A percentile compares a stretch with the other conserved stretches of the same genome.
phyloP scores from a whole-genome alignment of 2,888 invertebrate genomes.

The Dichetophora obliterata region DNA sequence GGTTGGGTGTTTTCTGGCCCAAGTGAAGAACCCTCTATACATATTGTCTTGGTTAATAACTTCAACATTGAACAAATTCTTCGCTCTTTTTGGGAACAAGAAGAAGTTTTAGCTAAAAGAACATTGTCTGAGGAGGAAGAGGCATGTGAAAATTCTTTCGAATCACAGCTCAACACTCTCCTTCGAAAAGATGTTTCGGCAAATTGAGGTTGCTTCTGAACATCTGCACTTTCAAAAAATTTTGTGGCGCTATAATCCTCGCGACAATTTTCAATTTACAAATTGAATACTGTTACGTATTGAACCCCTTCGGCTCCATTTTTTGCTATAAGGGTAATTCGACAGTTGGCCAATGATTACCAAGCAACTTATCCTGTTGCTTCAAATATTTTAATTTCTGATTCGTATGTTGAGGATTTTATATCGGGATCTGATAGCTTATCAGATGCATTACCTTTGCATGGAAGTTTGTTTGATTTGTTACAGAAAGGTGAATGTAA shows the following conservation, averaged over 20 bases:
- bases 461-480: constrained; percentile 21
- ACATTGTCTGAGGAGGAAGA: too few relatives aligned
- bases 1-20: constrained; percentile 38
- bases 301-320: background rate
- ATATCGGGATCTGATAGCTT: background rate
- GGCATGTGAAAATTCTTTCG: constrained; percentile 29
- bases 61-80: constrained; percentile 22
- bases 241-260: too few relatives aligned
- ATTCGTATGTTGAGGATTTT: background rate
- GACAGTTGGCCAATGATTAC: background rate
- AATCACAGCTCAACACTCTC: background rate
- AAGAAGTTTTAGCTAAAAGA: too few relatives aligned
- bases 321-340: background rate
- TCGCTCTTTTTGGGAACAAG: constrained; percentile 37
- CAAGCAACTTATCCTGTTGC: background rate
- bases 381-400: background rate
- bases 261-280: background rate
- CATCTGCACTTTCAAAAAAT: constrained; percentile 19
- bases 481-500: constrained; percentile 26
- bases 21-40: too few relatives aligned
- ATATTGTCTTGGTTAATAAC: constrained; percentile 18
- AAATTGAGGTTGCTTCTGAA: constrained; percentile 33
- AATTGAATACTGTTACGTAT: too few relatives aligned
- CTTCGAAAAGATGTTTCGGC: constrained; percentile 44
- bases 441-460: constrained; percentile 9